Evolutionary conservation across 2,888 invertebrate species (phyloP), one percentile per base, ranked within the genome.

Genomic region (Hirtodrosophila trivittata): DNA sequence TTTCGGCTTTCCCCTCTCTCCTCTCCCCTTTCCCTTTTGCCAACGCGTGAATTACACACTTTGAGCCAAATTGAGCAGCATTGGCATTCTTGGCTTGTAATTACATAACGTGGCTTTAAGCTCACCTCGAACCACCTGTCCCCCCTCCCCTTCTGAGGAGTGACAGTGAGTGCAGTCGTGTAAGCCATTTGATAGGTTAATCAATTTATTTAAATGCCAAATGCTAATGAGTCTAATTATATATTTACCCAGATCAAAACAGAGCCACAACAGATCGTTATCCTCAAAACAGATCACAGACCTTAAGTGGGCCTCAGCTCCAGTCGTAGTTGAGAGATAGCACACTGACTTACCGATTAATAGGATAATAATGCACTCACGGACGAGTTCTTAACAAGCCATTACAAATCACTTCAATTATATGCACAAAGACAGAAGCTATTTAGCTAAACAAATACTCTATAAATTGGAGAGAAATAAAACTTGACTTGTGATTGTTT

Each of bases 201-300:
- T 74, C 76, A 74, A 72, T 75, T 75, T 62, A 72, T 67, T 75
- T 75, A 64, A 58, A 74, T 58, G 66, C 45, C 21, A 42, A 74
- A 74, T 64, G 57, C 57, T 66, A 66, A 75, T 71, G 72, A 75
- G 57, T 42, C 56, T 62, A 74, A 71, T 71, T 74, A 50, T 45
- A 70, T 41, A 54, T 49, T 59, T 59, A 64, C 12, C 35, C 72
- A 35, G 37, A 41, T 2, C 18, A 21, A 5, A 21, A 21, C 2
- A 21, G 50, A 64, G 74, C 51, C 18, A 21, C 3, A 21, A 21
- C 2, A 21, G 50, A 64, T 72, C 51, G 57, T 68, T 68, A 74
- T 72, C 58, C 45, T 30, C 52, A 38, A 47, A 7, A 5, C 51
- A 38, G 66, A 56, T 60, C 60, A 60, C 59, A 50, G 26, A 21